phyloP scores from a whole-genome alignment of 2,888 invertebrate species.

The Erebia ligea region DNA sequence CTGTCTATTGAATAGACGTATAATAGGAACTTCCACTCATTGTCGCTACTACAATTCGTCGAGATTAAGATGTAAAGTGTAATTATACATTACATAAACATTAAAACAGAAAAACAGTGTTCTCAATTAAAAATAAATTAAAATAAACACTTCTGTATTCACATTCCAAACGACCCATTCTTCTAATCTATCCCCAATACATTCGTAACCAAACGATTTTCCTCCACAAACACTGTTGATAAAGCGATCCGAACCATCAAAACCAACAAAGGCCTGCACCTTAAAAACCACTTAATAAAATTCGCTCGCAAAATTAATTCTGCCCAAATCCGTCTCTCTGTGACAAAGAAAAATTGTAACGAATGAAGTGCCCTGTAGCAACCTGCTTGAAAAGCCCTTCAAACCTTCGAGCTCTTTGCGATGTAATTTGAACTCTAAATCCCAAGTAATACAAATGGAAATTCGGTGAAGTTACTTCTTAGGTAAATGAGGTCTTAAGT shows the following conservation, averaged over 20 bases:
- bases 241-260: slow-evolving; percentile 46
- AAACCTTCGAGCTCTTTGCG: neutral
- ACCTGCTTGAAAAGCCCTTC: slow-evolving; percentile 63
- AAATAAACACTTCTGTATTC: no score
- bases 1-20: no score
- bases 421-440: slow-evolving; percentile 21
- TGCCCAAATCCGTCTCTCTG: slow-evolving; percentile 73
- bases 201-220: neutral
- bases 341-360: slow-evolving; percentile 81
- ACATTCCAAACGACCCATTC: no score
- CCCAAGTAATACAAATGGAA: neutral
- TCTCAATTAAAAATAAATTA: no score
- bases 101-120: no score
- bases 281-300: slow-evolving; percentile 63
- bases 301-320: slow-evolving; percentile 72
- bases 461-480: neutral
- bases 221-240: slow-evolving; percentile 32
- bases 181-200: no score
- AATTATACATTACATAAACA: no score
- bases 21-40: no score
- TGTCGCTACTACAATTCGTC: no score
- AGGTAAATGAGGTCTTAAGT: slow-evolving; percentile 32
- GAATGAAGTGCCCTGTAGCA: slow-evolving; percentile 68
- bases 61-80: no score
- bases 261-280: slow-evolving; percentile 48